Percentiles rank a stretch among this genome's conserved stretches.
Conservation (phyloP, 2,888 invertebrate species). For the Volucella inflata region DNA sequence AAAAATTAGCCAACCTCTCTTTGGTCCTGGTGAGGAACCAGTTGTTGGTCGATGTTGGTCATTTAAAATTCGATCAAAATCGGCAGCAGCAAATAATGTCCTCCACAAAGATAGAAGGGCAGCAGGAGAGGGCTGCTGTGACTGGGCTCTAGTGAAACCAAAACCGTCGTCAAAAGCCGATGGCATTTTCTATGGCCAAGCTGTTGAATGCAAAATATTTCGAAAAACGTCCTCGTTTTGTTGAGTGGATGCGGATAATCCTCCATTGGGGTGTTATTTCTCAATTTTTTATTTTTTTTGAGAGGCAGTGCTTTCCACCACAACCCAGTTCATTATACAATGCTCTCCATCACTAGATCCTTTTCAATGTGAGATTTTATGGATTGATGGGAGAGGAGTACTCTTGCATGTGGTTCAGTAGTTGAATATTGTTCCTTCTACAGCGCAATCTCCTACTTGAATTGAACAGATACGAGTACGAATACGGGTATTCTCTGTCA, state of each 20-base stretch:
- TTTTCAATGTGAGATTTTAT: neutral
- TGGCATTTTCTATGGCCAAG: conserved; percentile 61
- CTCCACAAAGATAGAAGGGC: conserved; percentile 17
- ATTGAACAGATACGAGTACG: conserved; percentile 28
- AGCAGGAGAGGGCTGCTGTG: no score
- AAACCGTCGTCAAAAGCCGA: conserved; percentile 12
- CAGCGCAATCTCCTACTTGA: conserved; percentile 64
- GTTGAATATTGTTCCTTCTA: conserved; percentile 17
- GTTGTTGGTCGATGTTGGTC: conserved; percentile 3
- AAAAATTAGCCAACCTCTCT: conserved; percentile 24
- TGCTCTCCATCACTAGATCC: neutral
- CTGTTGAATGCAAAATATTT: conserved; percentile 73
- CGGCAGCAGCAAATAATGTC: conserved; percentile 29
- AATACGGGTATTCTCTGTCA: conserved; percentile 27
- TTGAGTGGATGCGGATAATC: conserved; percentile 24
- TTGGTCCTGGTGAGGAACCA: conserved; percentile 2
- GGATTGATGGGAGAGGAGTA: neutral
- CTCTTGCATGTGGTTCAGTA: neutral
- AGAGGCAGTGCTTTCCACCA: conserved; percentile 20
- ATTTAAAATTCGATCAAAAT: conserved; percentile 32
- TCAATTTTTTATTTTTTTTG: conserved; percentile 47
- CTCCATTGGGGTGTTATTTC: conserved; percentile 33
- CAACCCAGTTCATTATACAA: neutral
- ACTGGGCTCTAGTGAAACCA: neutral
- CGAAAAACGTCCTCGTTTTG: conserved; percentile 21